phyloP scores from a whole-genome alignment of 1,140 invertebrate species.

The Kradibia gibbosae region DNA sequence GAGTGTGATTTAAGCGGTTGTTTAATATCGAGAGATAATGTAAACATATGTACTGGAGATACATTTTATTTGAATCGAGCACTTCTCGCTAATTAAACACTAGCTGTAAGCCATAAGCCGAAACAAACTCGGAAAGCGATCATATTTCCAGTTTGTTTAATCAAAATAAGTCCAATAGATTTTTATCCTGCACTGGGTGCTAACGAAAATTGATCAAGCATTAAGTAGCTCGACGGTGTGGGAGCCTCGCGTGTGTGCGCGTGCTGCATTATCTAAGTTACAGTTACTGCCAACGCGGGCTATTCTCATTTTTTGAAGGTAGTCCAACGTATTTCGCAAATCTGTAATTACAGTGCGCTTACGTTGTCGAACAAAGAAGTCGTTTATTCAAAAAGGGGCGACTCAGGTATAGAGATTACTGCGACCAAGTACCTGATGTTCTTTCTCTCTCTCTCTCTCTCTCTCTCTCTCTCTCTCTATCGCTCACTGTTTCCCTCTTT shows the following conservation, averaged over 20 bases:
- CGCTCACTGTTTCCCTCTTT: background rate
- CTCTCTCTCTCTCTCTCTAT: background rate
- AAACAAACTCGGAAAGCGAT: background rate
- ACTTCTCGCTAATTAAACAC: too few relatives aligned
- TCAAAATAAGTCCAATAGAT: background rate
- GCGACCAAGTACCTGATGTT: conserved; percentile 22
- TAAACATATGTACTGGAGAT: too few relatives aligned
- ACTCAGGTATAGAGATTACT: conserved; percentile 25
- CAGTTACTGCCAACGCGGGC: background rate
- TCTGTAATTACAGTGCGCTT: conserved; percentile 28
- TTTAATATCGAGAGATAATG: too few relatives aligned
- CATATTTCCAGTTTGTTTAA: background rate
- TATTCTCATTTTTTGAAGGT: conserved; percentile 34
- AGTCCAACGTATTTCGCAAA: conserved; percentile 15
- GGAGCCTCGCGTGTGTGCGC: background rate
- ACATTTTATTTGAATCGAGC: too few relatives aligned
- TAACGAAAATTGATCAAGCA: conserved; percentile 28
- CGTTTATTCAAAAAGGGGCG: conserved; percentile 30
- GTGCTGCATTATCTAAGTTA: conserved; percentile 12
- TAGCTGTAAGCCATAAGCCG: too few relatives aligned
- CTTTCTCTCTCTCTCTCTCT: background rate
- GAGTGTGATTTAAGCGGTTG: too few relatives aligned
- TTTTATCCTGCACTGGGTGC: background rate
- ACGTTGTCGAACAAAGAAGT: conserved; percentile 33
- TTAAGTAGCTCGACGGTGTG: background rate